Conservation (phyloP, 1,140 invertebrate genomes). For the Grapholita molesta region DNA sequence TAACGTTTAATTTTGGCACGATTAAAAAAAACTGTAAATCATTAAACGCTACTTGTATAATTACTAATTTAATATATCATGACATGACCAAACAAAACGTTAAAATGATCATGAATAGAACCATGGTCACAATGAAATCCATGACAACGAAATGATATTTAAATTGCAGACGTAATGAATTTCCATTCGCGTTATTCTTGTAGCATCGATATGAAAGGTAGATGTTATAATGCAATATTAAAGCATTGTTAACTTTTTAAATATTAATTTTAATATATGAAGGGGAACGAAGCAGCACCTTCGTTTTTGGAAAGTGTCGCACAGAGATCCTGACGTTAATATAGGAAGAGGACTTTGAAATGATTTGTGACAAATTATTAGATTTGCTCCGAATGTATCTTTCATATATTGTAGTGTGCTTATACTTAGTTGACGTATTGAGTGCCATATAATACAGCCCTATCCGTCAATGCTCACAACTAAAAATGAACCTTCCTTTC, state of each 20-base stretch:
- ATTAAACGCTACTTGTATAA: too few species aligned
- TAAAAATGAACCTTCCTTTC: too few species aligned
- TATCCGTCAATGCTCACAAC: too few species aligned
- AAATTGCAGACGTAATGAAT: not conserved
- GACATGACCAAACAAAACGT: not conserved
- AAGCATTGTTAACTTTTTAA: slow-evolving; percentile 13
- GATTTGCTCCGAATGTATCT: slow-evolving; percentile 14
- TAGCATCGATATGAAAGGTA: slow-evolving; percentile 50
- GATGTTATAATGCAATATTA: slow-evolving; percentile 48
- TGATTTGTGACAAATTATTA: slow-evolving; percentile 17
- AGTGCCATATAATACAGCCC: not conserved
- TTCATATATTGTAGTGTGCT: slow-evolving; percentile 1
- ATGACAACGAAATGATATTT: not conserved
- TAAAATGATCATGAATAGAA: not conserved
- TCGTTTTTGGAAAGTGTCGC: slow-evolving; percentile 6
- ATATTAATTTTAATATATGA: slow-evolving; percentile 22
- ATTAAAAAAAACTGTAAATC: too few species aligned
- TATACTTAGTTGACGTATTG: not conserved
- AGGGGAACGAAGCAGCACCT: slow-evolving; percentile 22
- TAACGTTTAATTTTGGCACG: too few species aligned
- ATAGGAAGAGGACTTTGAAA: slow-evolving; percentile 18
- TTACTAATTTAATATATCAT: too few species aligned
- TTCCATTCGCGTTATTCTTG: not conserved
- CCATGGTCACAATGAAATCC: not conserved
- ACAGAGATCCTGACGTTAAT: slow-evolving; percentile 23